Base-by-base conservation (phyloP, 2,888 invertebrate genomes). In the Mimachlamys varia region DNA sequence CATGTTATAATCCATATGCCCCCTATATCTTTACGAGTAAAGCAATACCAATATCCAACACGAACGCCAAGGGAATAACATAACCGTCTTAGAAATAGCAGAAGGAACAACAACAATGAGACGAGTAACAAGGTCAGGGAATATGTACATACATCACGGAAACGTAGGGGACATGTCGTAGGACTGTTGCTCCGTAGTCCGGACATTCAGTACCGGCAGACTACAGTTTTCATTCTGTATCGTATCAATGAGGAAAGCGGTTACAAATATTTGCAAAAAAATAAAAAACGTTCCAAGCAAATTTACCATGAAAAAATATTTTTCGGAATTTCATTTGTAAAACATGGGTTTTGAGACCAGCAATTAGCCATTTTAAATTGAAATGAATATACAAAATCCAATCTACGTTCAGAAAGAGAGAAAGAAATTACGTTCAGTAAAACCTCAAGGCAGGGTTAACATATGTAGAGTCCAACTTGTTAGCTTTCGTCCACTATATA, bases 1-100 rank as follows among this genome's bases (percentile, higher is more conserved):
- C 76, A 76, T 58, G 22, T 22, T 22, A 58, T 76, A 76, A 76
- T 76, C 76, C 76, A 76, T 76, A 76, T 76, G 76, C 22, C 76
- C 76, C 27, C 13, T 44, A 44, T 44, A 44, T 53, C 19, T 53
- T 17, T 53, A 13, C 19, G 53, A 17, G 53, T 53, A 2, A 15
- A 53, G 53, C 19, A 13, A 27, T 27, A 76, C 76, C 19, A 33
- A 33, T 13, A 76, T 27, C 27, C 76, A 27, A 33, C 33, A 13
- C 22, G 33, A 76, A 0, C 2, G 33, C 22, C 58, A 53, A 44
- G 53, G 53, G 53, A 13, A 53, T 1, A 2, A 19, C 22, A 58
- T 58, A 19, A 10, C 58, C 58, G n/a, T 58, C 22, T 58, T 58
- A 58, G 2, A 3, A 44, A 7, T 44, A 44, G 3, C 4, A 44